A percentile compares a stretch with the other conserved stretches of the same genome.
These are phyloP conservation scores for Climacteris rufus DNA, from an alignment of 2,113 vertebrate species.

Conservation along the genomic window DNA sequence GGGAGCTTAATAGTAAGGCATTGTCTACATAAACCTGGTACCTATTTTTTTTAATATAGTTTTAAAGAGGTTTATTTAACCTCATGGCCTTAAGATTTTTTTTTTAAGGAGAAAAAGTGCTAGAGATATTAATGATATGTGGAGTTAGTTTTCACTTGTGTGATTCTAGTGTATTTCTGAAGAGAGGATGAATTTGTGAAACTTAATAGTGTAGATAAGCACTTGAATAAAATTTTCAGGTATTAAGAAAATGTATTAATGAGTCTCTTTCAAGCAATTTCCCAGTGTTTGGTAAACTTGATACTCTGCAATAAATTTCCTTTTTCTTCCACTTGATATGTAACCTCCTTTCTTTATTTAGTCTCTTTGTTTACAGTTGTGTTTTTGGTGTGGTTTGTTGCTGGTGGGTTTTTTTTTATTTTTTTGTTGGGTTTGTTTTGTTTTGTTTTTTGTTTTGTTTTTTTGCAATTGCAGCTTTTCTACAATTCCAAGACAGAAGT, in stretches of 20 bases:
- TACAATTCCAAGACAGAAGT: background rate
- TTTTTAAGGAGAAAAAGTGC: background rate
- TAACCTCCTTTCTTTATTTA: background rate
- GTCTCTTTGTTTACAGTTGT: background rate
- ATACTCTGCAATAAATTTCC: background rate
- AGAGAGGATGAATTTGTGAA: background rate
- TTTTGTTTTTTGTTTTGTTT: background rate
- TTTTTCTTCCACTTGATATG: background rate
- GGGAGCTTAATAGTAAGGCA: background rate
- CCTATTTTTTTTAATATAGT: background rate
- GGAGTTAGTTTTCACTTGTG: background rate
- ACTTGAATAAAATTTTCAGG: background rate
- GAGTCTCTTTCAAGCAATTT: background rate
- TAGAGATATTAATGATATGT: background rate
- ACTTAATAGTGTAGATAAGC: background rate
- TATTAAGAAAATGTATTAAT: background rate
- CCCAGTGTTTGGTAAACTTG: background rate
- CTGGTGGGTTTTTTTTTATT: background rate
- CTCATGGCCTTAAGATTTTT: background rate
- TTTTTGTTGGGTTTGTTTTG: too few species aligned
- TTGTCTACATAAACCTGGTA: background rate
- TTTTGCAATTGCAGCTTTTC: background rate
- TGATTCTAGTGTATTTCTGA: background rate
- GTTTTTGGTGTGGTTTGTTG: too few species aligned
- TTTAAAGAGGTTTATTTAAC: background rate